Evolutionary conservation across 2,797 vertebrate species (phyloP).

Genomic region (Sebastes variabilis): DNA sequence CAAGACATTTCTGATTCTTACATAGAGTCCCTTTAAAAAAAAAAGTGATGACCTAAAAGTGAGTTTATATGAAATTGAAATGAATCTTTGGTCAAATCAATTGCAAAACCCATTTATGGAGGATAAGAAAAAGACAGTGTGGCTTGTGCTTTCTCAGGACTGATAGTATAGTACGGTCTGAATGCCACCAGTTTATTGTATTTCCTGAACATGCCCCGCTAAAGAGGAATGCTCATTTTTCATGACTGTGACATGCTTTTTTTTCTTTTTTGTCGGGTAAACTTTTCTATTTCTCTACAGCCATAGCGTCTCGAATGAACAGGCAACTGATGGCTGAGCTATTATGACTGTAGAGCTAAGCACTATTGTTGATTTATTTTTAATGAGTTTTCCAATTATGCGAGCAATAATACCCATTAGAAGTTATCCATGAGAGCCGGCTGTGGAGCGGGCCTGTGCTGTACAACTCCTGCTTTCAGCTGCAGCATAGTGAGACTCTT

Average conservation of each 20-base stretch:
- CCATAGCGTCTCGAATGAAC: slow-evolving; percentile 61
- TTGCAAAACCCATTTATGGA: slow-evolving; percentile 6
- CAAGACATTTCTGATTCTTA: too few species aligned
- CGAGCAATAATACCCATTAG: slow-evolving; percentile 73
- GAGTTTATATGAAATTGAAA: slow-evolving; percentile 12
- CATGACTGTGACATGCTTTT: slow-evolving; percentile 11
- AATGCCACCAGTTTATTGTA: slow-evolving; percentile 9
- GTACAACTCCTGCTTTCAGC: slow-evolving; percentile 5
- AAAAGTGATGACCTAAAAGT: not conserved
- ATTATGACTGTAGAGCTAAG: slow-evolving; percentile 73
- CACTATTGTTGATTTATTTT: slow-evolving; percentile 81
- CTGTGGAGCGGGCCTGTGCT: slow-evolving; percentile 19
- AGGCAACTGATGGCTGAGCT: slow-evolving; percentile 66
- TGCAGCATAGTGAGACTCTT: slow-evolving; percentile 25
- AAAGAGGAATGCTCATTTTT: slow-evolving; percentile 12
- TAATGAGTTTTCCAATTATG: slow-evolving; percentile 82
- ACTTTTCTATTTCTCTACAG: slow-evolving; percentile 41
- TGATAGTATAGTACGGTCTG: not conserved
- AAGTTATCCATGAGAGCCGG: slow-evolving; percentile 64
- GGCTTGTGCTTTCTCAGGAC: not conserved
- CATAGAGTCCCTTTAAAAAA: too few species aligned
- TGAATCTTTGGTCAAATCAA: slow-evolving; percentile 21
- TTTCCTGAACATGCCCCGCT: not conserved
- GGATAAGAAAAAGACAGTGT: not conserved
- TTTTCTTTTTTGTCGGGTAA: slow-evolving; percentile 24